Conservation (phyloP, 2,797 vertebrate genomes). For the Eulemur rubriventer region DNA sequence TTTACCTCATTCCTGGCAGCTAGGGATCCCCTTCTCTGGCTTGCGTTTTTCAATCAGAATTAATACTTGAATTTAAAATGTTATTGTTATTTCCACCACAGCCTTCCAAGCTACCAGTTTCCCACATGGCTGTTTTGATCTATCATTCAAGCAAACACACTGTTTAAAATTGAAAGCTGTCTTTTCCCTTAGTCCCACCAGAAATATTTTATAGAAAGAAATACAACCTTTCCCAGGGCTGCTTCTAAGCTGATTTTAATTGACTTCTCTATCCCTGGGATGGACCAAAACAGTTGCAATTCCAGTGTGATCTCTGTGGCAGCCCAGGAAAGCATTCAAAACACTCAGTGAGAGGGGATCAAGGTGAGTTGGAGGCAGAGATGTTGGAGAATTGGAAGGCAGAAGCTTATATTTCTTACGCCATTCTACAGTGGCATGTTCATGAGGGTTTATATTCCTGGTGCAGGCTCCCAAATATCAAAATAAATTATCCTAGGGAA, state of each 20-base stretch:
- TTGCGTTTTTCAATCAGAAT: conserved; percentile 49
- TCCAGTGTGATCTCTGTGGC: not conserved
- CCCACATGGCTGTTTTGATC: conserved; percentile 57
- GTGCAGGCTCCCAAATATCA: conserved; percentile 75
- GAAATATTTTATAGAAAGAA: conserved; percentile 64
- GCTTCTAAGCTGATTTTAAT: conserved; percentile 76
- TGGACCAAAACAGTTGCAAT: conserved; percentile 31
- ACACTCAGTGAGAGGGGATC: conserved; percentile 40
- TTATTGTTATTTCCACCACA: conserved; percentile 53
- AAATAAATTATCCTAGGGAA: conserved; percentile 80
- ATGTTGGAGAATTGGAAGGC: conserved; percentile 60
- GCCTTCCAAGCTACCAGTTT: not conserved
- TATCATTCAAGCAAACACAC: conserved; percentile 57
- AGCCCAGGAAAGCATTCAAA: conserved; percentile 57
- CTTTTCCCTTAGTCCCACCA: conserved; percentile 65
- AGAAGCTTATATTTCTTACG: conserved; percentile 61
- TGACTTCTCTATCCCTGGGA: conserved; percentile 61
- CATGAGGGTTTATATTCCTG: conserved; percentile 70
- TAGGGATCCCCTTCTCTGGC: conserved; percentile 12
- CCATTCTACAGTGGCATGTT: conserved; percentile 48
- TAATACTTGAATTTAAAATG: conserved; percentile 59
- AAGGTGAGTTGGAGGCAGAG: conserved; percentile 59
- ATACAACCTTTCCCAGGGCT: conserved; percentile 16
- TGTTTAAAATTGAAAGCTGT: conserved; percentile 66
- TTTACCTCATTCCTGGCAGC: conserved; percentile 39